A percentile compares a stretch with the other conserved stretches of the same genome.
Conservation (phyloP, 1,140 invertebrate species). For the Apis dorsata region DNA sequence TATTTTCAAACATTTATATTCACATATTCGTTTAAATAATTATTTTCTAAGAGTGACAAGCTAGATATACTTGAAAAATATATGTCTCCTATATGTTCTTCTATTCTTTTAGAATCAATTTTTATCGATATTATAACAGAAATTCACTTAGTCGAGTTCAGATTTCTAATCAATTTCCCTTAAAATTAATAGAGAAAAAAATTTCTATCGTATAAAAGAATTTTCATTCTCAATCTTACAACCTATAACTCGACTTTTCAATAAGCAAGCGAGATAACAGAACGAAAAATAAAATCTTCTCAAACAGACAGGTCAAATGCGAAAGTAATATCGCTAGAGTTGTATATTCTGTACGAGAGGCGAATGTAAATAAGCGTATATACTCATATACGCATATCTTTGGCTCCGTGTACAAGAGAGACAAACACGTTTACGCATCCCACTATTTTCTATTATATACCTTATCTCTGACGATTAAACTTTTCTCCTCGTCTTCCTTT, state of each 20-base stretch:
- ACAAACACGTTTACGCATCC: constrained; percentile 12
- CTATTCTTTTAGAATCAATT: too few relatives aligned
- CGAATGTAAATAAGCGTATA: background rate
- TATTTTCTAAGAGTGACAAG: too few relatives aligned
- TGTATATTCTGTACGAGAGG: constrained; percentile 2
- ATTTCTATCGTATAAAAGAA: too few relatives aligned
- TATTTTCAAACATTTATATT: too few relatives aligned
- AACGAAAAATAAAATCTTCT: background rate
- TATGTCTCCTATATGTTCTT: too few relatives aligned
- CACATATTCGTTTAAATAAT: too few relatives aligned
- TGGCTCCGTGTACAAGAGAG: background rate
- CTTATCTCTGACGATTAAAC: constrained; percentile 61
- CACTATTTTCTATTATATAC: background rate
- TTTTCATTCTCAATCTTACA: background rate
- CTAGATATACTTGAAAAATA: too few relatives aligned
- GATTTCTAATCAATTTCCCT: too few relatives aligned
- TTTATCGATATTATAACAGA: too few relatives aligned
- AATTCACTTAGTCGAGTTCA: too few relatives aligned
- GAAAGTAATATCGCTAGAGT: constrained; percentile 21
- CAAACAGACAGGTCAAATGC: constrained; percentile 7
- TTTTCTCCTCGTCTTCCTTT: constrained; percentile 50
- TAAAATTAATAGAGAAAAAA: too few relatives aligned
- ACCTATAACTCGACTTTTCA: background rate
- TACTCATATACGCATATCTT: background rate
- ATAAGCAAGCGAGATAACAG: background rate